Conservation (phyloP, 2,888 invertebrate species). For the Gryllus longicercus region DNA sequence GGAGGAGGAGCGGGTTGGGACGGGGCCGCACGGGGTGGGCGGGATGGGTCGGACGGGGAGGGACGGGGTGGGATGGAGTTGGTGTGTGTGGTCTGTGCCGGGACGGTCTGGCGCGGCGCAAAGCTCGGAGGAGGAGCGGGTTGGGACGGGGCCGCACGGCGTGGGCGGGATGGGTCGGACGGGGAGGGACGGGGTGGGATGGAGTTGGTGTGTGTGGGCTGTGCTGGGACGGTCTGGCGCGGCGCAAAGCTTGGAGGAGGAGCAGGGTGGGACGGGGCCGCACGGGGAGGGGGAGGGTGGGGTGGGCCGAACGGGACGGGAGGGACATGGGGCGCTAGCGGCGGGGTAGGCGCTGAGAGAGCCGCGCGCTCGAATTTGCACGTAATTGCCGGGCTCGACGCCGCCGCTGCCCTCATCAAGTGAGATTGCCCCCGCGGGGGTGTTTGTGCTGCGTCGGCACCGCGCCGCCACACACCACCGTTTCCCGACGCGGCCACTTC, state of each 20-base stretch:
- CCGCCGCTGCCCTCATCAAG: background rate
- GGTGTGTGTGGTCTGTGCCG: too few species aligned
- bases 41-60: too few species aligned
- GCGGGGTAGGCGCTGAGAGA: background rate
- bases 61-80: too few species aligned
- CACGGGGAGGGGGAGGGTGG: background rate
- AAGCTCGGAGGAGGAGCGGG: too few species aligned
- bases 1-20: too few species aligned
- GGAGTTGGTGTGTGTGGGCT: too few species aligned
- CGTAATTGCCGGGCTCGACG: slow-evolving; percentile 17
- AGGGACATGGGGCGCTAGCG: background rate
- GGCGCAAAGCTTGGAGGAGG: background rate
- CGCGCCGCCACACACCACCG: background rate
- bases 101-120: too few species aligned
- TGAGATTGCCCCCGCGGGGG: slow-evolving; percentile 10
- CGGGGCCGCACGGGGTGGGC: too few species aligned
- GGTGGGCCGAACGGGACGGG: background rate
- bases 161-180: too few species aligned
- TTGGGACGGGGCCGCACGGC: too few species aligned
- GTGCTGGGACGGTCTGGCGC: background rate
- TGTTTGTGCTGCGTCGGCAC: background rate
- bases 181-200: too few species aligned
- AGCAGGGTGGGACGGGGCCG: background rate
- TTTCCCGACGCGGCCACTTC: background rate
- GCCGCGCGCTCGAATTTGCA: background rate